phyloP scores from a whole-genome alignment of 92 coral and sea anemone genomes.

The Actinostola sp. region DNA sequence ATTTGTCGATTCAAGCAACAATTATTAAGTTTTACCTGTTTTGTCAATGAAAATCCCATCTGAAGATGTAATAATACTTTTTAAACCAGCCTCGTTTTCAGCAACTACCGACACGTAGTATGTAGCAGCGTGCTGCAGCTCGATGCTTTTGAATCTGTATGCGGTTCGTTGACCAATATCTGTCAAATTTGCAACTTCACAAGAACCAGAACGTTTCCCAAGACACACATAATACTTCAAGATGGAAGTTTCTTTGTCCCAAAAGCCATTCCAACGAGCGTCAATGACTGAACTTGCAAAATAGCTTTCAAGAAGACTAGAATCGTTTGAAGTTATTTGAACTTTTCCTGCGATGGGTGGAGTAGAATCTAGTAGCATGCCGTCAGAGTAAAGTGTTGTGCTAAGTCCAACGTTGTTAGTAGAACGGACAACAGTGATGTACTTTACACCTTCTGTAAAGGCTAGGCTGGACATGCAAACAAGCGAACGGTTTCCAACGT shows the following conservation, averaged over 20 bases:
- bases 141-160: constrained; percentile 34
- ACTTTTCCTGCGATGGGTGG: constrained; percentile 76
- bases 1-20: no score
- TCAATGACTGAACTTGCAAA: constrained; percentile 73
- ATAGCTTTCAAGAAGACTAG: constrained; percentile 32
- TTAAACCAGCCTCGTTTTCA: constrained; percentile 76
- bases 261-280: constrained; percentile 80
- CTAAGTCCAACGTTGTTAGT: constrained; percentile 77
- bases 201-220: constrained; percentile 68
- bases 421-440: constrained; percentile 66
- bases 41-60: constrained; percentile 76
- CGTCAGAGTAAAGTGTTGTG: constrained; percentile 61
- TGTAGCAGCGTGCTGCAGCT: constrained; percentile 60
- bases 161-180: constrained; percentile 54
- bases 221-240: constrained; percentile 69
- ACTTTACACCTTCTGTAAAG: constrained; percentile 76
- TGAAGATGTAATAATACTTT: constrained; percentile 71
- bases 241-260: constrained; percentile 82
- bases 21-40: constrained; percentile 58
- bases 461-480: constrained; percentile 76
- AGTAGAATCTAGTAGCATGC: constrained; percentile 78
- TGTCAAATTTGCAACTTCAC: constrained; percentile 62
- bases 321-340: constrained; percentile 46
- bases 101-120: constrained; percentile 81
- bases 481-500: constrained; percentile 61